Percentiles rank a stretch among this genome's conserved stretches.
These are phyloP conservation scores for Cynoglossus semilaevis DNA, from an alignment of 2,113 vertebrate species.

Conservation along the genomic window DNA sequence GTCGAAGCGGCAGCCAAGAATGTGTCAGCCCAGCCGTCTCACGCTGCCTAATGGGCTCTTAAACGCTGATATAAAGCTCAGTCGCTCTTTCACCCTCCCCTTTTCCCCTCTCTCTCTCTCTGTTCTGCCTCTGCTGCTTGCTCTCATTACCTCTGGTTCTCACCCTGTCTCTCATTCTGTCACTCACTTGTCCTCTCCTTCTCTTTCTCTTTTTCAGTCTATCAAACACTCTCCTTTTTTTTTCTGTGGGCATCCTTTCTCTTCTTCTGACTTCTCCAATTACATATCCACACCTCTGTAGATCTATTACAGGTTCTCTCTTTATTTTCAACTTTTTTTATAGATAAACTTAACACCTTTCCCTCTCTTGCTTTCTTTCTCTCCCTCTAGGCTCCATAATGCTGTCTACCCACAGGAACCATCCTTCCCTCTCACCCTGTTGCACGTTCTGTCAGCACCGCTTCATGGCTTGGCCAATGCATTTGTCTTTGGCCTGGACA, in stretches of 20 bases:
- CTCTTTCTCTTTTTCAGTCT: conserved; percentile 40
- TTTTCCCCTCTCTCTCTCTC: conserved; percentile 51
- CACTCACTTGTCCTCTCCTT: conserved; percentile 66
- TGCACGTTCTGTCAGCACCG: conserved; percentile 76
- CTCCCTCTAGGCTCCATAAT: conserved; percentile 73
- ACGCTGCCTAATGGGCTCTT: conserved; percentile 75
- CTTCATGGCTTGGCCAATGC: conserved; percentile 80
- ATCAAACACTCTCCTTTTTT: conserved; percentile 46
- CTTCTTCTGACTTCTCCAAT: conserved; percentile 36
- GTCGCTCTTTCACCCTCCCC: conserved; percentile 66
- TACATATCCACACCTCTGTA: conserved; percentile 18
- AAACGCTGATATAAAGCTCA: conserved; percentile 75
- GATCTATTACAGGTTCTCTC: conserved; percentile 33
- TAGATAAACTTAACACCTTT: conserved; percentile 33
- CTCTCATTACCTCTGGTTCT: conserved; percentile 68
- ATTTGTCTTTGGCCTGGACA: conserved; percentile 75
- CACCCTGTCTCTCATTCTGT: conserved; percentile 64
- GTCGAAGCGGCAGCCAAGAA: conserved; percentile 73
- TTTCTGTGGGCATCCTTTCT: conserved; percentile 19
- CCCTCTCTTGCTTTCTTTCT: conserved; percentile 1
- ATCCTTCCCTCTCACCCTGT: conserved; percentile 73
- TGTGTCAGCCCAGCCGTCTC: conserved; percentile 75
- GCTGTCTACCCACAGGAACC: conserved; percentile 72
- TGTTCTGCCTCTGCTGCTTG: conserved; percentile 47
- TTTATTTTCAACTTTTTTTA: conserved; percentile 51